Percentiles rank a stretch among this genome's conserved stretches.
Conservation (phyloP, 2,797 vertebrate genomes). For the Lepus oiostolus region DNA sequence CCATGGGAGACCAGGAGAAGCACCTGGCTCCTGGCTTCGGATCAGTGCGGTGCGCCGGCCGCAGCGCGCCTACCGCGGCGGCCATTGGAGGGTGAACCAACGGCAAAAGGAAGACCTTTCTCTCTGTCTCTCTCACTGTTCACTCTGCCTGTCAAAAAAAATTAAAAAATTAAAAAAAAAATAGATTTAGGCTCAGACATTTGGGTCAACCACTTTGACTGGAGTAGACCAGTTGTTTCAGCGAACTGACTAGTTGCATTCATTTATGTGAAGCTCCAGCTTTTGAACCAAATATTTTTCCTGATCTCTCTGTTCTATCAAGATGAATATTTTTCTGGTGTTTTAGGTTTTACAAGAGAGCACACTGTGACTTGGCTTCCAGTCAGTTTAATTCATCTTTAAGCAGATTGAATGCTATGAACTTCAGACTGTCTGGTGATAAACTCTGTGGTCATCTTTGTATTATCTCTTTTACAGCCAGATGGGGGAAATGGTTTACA, state of each 20-base stretch:
- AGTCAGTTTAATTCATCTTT: not conserved
- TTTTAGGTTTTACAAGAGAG: not conserved
- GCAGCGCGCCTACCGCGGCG: too few species aligned
- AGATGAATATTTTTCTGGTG: not conserved
- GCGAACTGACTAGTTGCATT: not conserved
- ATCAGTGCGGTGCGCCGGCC: too few species aligned
- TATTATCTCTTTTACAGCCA: conserved; percentile 54
- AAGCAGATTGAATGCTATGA: not conserved
- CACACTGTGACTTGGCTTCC: conserved; percentile 7
- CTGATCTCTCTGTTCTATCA: not conserved
- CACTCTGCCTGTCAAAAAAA: too few species aligned
- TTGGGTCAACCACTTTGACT: not conserved
- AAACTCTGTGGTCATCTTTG: conserved; percentile 3
- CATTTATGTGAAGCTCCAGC: not conserved
- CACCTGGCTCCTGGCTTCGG: too few species aligned
- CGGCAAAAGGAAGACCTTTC: too few species aligned
- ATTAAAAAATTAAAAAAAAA: not conserved
- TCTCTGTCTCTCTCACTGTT: too few species aligned
- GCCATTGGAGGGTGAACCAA: too few species aligned
- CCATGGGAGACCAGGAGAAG: too few species aligned
- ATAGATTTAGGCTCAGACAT: not conserved
- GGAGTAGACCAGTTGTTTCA: not conserved
- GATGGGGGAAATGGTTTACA: conserved; percentile 64
- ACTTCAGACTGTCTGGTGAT: not conserved
- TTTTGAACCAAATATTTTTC: not conserved